Percentiles rank a stretch among this genome's conserved stretches.
phyloP scores from a whole-genome alignment of 2,888 invertebrate genomes.

The Brachypalpus laphriformis region DNA sequence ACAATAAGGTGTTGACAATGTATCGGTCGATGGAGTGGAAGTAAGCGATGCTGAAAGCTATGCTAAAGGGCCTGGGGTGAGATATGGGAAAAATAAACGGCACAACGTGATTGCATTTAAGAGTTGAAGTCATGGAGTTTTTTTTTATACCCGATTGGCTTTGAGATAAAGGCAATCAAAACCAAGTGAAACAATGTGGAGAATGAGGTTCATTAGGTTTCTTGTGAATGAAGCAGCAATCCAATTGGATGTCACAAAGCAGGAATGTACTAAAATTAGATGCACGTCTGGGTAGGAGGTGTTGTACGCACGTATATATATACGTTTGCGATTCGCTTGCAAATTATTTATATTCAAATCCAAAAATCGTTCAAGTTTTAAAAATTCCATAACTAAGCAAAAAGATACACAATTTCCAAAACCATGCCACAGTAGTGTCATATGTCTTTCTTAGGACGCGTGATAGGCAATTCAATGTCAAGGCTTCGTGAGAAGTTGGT shows the following conservation, averaged over 20 bases:
- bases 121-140: background rate
- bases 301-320: too few species aligned
- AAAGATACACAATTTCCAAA: too few species aligned
- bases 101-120: constrained; percentile 1
- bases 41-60: constrained; percentile 1
- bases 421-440: too few species aligned
- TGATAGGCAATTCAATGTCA: too few species aligned
- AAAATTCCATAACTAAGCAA: too few species aligned
- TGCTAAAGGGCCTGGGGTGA: background rate
- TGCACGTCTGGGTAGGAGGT: too few species aligned
- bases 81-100: constrained; percentile 21
- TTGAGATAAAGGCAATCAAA: constrained; percentile 12
- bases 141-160: background rate
- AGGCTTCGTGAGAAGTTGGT: too few species aligned
- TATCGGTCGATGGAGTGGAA: constrained; percentile 32
- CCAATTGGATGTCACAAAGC: background rate
- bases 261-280: too few species aligned
- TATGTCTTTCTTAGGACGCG: too few species aligned
- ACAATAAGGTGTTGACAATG: constrained; percentile 18
- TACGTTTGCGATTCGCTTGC: too few species aligned
- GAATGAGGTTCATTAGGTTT: background rate
- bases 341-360: too few species aligned
- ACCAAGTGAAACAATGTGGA: background rate
- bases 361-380: too few species aligned
- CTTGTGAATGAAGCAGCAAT: background rate